A percentile compares a stretch with the other conserved stretches of the same genome.
These are phyloP conservation scores for Cryptoprocta ferox DNA, from an alignment of 2,797 vertebrate species.

Conservation along the genomic window DNA sequence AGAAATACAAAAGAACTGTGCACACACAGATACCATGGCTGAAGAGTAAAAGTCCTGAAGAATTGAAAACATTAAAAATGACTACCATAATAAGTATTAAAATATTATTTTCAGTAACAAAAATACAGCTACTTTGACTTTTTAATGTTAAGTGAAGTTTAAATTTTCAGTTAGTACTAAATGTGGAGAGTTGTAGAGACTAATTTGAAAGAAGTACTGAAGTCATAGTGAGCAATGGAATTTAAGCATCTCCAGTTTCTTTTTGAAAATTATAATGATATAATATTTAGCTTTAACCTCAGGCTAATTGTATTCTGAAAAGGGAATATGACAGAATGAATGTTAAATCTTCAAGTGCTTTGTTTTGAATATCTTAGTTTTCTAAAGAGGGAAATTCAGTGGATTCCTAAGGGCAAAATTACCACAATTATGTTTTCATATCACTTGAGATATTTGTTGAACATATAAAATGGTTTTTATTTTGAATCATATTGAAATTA, in stretches of 20 bases:
- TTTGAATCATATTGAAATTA: conserved; percentile 60
- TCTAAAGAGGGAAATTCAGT: conserved; percentile 68
- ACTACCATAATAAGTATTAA: background rate
- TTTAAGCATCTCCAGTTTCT: conserved; percentile 73
- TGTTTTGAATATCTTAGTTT: conserved; percentile 75
- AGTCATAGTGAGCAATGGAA: conserved; percentile 63
- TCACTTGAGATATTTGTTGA: conserved; percentile 61
- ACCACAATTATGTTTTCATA: conserved; percentile 51
- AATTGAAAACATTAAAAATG: background rate
- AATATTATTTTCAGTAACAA: conserved; percentile 26
- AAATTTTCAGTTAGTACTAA: conserved; percentile 15
- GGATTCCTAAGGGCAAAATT: conserved; percentile 63
- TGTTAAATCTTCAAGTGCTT: conserved; percentile 70
- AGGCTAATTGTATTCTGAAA: conserved; percentile 81
- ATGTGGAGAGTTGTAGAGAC: conserved; percentile 32
- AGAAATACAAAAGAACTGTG: background rate
- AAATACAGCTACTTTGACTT: background rate
- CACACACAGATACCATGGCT: background rate
- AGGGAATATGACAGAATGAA: conserved; percentile 71
- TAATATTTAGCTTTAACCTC: conserved; percentile 70
- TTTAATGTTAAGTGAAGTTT: conserved; percentile 47
- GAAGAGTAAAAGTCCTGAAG: background rate
- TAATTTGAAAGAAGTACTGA: conserved; percentile 58
- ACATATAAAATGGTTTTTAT: conserved; percentile 15
- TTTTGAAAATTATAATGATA: conserved; percentile 67